phyloP scores from a whole-genome alignment of 2,113 vertebrate species.

The Pseudopipra pipra region DNA sequence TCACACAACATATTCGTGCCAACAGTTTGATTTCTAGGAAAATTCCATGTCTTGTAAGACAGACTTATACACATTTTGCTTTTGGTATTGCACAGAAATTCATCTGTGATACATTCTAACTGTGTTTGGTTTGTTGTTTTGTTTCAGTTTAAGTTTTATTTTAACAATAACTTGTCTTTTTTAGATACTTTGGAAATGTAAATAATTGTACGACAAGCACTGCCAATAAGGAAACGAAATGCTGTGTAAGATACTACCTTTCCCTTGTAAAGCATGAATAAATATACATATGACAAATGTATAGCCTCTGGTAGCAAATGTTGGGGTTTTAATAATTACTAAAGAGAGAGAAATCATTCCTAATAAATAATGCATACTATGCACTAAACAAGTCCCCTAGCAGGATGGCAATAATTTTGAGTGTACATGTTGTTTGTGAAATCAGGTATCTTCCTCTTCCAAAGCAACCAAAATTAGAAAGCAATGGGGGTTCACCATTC shows the following conservation, averaged over 20 bases:
- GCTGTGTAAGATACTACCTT: not conserved
- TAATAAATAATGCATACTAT: constrained; percentile 15
- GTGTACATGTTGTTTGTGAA: not conserved
- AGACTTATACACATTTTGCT: not conserved
- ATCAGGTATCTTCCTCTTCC: not conserved
- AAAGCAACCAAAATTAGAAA: not conserved
- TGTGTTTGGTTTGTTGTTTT: not conserved
- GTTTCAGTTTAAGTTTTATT: not conserved
- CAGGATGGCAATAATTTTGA: not conserved
- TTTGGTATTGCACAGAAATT: not conserved
- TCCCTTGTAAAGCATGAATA: not conserved
- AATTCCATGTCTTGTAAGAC: not conserved
- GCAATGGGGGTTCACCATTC: not conserved
- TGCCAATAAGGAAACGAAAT: not conserved
- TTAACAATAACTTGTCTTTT: not conserved
- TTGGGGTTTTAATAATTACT: constrained; percentile 19
- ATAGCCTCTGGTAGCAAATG: not conserved
- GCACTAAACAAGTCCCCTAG: not conserved
- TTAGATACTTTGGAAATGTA: not conserved
- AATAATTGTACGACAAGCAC: not conserved
- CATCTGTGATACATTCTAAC: not conserved
- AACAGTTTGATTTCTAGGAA: constrained; percentile 17
- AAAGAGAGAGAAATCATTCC: constrained; percentile 14
- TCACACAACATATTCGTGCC: not conserved
- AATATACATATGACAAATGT: not conserved